Evolutionary conservation across 2,113 vertebrate genomes (phyloP), one percentile per base, ranked within the genome.

Genomic region (Actenoides hombroni): DNA sequence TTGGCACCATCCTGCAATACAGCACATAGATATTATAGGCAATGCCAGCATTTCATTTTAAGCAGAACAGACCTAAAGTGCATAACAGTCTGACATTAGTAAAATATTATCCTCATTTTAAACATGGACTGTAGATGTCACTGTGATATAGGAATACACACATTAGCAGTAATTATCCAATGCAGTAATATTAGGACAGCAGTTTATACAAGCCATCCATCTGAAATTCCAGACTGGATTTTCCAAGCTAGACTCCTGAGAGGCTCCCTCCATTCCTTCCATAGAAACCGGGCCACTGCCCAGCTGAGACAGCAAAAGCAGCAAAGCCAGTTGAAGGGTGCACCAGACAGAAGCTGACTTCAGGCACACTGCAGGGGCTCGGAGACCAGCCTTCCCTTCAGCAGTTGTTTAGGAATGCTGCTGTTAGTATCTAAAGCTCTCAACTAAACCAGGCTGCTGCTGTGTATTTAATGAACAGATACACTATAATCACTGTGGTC

Each of bases 41-140:
- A 78, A 54, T 21, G 39, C 13, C 76, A 94, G 56, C 35, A 13
- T 56, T 94, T 86, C 46, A 59, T 84, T 89, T 70, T 56, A 82
- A 78, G 60, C 42, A 84, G n/a, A 86, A 64, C 28, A 54, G 33
- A 59, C 29, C 9, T 59, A 6, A 86, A 75, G 35, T 25, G 42
- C 57, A 13, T 54, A 74, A 49, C 23, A n/a, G 15, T 17, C 29
- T 33, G 76, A 42, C 46, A n/a, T 29, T 20, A n/a, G 26, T 31
- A 87, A 87, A 75, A 75, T 48, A 75, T 13, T 71, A 39, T 17
- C 39, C 10, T 75, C 2, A 1, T 94, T 97, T 94, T 82, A 95
- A 92, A 67, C 67, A 59, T 11, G 78, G 85, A 80, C 92, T 95
- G 86, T 94, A 97, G 96, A 85, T 97, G 96, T 96, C 95, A 95